These are phyloP conservation scores for Sardinella longiceps DNA, from an alignment of 2,797 vertebrate genomes.

Conservation along the genomic window DNA sequence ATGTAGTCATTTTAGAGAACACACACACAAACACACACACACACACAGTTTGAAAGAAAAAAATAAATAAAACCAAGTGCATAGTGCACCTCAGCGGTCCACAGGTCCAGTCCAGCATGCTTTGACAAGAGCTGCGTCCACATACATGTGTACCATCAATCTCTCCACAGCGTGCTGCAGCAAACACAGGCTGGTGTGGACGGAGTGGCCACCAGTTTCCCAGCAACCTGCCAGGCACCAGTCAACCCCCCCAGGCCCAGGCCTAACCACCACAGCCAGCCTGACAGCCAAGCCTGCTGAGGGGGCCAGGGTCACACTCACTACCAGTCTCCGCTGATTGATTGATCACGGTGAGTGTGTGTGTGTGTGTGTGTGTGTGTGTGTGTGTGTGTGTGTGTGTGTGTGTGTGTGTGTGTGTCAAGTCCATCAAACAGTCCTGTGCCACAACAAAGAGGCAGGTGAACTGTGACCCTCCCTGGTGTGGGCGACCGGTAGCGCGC, in stretches of 20 bases:
- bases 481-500: background rate
- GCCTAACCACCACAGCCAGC: background rate
- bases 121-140: background rate
- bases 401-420: background rate
- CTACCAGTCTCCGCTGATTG: slow-evolving; percentile 2
- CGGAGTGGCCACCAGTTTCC: background rate
- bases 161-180: background rate
- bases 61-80: background rate
- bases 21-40: slow-evolving; percentile 4
- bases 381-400: background rate
- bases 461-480: slow-evolving; percentile 12
- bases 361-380: background rate
- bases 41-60: background rate
- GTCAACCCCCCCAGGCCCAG: slow-evolving; percentile 2
- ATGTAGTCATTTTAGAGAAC: slow-evolving; percentile 46
- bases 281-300: background rate
- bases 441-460: slow-evolving; percentile 61
- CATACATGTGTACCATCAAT: background rate
- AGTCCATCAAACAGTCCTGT: background rate
- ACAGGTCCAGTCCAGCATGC: background rate
- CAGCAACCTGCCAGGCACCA: slow-evolving; percentile 10
- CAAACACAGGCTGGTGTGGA: too few species aligned
- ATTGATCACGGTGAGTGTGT: background rate
- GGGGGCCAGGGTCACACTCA: background rate
- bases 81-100: background rate